Conservation (phyloP, 2,888 invertebrate genomes). For the Dryocosmus kuriphilus region DNA sequence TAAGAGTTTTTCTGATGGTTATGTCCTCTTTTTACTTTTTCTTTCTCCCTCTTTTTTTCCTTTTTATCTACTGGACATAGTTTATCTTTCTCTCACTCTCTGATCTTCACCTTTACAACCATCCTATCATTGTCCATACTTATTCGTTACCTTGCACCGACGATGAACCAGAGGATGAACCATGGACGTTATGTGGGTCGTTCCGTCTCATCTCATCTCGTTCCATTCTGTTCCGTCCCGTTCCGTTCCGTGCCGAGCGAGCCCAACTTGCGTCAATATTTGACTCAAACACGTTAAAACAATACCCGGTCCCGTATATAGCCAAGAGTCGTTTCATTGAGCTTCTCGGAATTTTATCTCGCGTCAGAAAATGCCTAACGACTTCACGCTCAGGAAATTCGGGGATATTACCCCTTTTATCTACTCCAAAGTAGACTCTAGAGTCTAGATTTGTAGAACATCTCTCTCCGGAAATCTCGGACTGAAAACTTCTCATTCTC, state of each 20-base stretch:
- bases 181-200: conserved; percentile 73
- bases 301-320: conserved; percentile 72
- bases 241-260: conserved; percentile 66
- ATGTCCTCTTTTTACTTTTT: not conserved
- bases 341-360: conserved; percentile 76
- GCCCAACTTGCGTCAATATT: conserved; percentile 77
- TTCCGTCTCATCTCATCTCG: conserved; percentile 64
- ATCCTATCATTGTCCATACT: not conserved
- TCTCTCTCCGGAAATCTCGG: conserved; percentile 7
- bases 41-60: conserved; percentile 40
- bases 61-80: conserved; percentile 17
- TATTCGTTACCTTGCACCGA: conserved; percentile 40
- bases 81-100: conserved; percentile 47
- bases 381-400: conserved; percentile 60
- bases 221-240: conserved; percentile 62
- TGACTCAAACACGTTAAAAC: conserved; percentile 78
- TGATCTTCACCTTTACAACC: conserved; percentile 43
- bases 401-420: conserved; percentile 23
- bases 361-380: conserved; percentile 73
- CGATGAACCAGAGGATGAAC: conserved; percentile 22
- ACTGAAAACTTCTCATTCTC: conserved; percentile 10
- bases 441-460: conserved; percentile 10
- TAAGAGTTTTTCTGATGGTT: conserved; percentile 3
- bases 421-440: conserved; percentile 15
- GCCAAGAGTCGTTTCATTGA: conserved; percentile 72